These are phyloP conservation scores for Taxidea taxus DNA, from an alignment of 2,113 vertebrate genomes.

Conservation along the genomic window DNA sequence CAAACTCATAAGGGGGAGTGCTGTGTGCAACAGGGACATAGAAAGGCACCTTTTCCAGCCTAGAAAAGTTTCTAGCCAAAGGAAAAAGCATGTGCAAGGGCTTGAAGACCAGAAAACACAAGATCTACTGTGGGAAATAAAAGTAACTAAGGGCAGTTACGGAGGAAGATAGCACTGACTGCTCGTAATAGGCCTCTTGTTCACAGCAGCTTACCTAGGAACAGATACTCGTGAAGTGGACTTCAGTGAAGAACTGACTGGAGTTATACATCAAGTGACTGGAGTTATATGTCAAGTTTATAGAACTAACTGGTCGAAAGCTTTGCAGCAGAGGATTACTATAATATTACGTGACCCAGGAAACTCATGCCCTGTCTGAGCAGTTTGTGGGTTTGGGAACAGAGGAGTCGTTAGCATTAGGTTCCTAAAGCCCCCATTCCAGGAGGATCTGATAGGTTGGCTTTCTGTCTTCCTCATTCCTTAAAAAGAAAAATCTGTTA, in stretches of 20 bases:
- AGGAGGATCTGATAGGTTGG: neutral
- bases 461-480: neutral
- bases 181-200: neutral
- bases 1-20: neutral
- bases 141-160: neutral
- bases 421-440: neutral
- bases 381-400: neutral
- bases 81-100: neutral
- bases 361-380: neutral
- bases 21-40: neutral
- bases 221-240: neutral
- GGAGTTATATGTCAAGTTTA: neutral
- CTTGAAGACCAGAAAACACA: neutral
- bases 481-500: neutral
- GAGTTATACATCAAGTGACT: neutral
- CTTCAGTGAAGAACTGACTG: neutral
- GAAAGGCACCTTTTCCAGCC: neutral
- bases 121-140: neutral
- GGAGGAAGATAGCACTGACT: neutral
- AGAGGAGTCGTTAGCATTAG: neutral
- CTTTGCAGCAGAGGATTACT: slow-evolving; percentile 3
- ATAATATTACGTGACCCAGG: neutral
- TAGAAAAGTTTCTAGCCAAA: neutral
- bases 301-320: neutral
- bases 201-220: neutral